Conservation (phyloP, 2,113 vertebrate species). For the Neolamprologus sp. region DNA sequence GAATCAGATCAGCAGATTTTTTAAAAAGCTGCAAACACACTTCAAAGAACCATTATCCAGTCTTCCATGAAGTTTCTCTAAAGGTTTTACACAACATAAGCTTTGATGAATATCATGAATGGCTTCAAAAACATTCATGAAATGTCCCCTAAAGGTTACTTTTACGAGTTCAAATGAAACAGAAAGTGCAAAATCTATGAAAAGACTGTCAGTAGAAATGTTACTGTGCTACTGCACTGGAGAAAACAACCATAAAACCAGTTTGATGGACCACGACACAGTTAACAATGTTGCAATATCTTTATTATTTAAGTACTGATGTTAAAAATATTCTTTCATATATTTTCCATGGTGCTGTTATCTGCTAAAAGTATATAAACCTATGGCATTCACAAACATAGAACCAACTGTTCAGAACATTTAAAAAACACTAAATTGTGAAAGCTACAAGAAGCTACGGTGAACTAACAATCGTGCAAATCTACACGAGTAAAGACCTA, state of each 20-base stretch:
- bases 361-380: slow-evolving; percentile 10
- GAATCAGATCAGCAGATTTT: neutral
- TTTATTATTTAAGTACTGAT: slow-evolving; percentile 24
- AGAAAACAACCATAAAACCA: neutral
- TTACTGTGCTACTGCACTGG: neutral
- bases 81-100: neutral
- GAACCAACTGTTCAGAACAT: neutral
- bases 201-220: neutral
- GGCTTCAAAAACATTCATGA: neutral
- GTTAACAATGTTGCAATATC: neutral
- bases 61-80: neutral
- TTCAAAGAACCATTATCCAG: neutral
- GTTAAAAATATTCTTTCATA: slow-evolving; percentile 13
- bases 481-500: slow-evolving; percentile 18
- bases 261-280: neutral
- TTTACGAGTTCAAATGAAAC: neutral
- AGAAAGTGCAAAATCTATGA: neutral
- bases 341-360: neutral
- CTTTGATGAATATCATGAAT: neutral
- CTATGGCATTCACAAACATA: slow-evolving; percentile 4
- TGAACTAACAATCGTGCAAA: neutral
- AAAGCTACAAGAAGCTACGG: neutral
- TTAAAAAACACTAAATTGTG: neutral
- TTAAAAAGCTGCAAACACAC: neutral
- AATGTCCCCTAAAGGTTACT: neutral